phyloP scores from a whole-genome alignment of 2,888 invertebrate species.

The Podotricha telesiphe region DNA sequence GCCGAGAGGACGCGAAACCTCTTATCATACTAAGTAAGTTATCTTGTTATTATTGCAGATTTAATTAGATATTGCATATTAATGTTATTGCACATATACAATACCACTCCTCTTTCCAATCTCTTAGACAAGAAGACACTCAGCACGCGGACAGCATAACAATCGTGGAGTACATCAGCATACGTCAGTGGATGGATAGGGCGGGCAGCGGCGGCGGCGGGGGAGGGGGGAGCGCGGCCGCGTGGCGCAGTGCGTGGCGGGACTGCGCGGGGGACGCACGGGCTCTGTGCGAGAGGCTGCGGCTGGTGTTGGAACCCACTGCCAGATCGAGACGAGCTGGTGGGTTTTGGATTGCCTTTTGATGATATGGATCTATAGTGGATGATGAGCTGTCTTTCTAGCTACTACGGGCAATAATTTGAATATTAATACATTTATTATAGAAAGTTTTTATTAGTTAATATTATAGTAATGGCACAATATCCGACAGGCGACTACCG shows the following conservation, averaged over 20 bases:
- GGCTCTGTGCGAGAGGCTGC: conserved; percentile 93
- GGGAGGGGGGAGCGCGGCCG: conserved; percentile 54
- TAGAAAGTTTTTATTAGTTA: too few relatives aligned
- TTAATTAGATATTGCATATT: too few relatives aligned
- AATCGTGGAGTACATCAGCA: conserved; percentile 64
- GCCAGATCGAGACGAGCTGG: conserved; percentile 92
- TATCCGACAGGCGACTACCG: conserved; percentile 97
- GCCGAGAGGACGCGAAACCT: conserved; percentile 87
- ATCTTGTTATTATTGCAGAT: background rate
- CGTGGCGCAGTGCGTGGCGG: conserved; percentile 86
- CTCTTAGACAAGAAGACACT: conserved; percentile 54
- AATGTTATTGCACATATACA: too few relatives aligned
- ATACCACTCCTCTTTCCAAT: background rate
- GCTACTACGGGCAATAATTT: too few relatives aligned
- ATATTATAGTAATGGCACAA: too few relatives aligned
- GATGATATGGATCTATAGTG: too few relatives aligned
- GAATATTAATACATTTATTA: too few relatives aligned
- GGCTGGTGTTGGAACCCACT: conserved; percentile 97
- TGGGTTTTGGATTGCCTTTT: conserved; percentile 48
- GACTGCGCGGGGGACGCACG: conserved; percentile 74
- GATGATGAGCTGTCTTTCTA: too few relatives aligned
- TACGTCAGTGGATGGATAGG: conserved; percentile 59
- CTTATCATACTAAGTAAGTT: conserved; percentile 88
- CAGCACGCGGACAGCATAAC: conserved; percentile 59
- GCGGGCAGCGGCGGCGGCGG: conserved; percentile 51